These are phyloP conservation scores for Anolis sagrei DNA, from an alignment of 2,113 vertebrate species.

Conservation along the genomic window DNA sequence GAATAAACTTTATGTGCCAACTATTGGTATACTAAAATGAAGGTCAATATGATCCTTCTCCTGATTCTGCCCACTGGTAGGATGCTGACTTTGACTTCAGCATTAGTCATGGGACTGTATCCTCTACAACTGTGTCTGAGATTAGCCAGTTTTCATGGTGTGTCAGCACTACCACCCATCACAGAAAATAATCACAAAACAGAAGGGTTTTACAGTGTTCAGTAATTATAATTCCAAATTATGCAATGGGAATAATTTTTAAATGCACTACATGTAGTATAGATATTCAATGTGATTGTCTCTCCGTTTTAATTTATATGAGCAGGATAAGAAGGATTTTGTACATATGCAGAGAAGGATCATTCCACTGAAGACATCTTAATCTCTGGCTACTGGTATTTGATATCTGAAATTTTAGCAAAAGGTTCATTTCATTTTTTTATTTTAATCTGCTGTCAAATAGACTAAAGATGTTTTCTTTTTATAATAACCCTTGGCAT, in stretches of 20 bases:
- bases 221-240: background rate
- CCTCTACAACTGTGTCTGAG: no score
- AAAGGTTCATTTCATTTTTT: background rate
- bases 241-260: background rate
- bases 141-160: no score
- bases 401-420: background rate
- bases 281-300: background rate
- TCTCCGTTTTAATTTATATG: background rate
- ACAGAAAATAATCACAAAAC: background rate
- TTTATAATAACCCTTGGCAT: no score
- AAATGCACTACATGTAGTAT: background rate
- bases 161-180: background rate
- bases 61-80: no score
- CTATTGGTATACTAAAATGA: no score
- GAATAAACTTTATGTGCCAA: no score
- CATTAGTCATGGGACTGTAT: no score
- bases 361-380: background rate
- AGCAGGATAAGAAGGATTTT: background rate
- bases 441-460: no score
- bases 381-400: background rate
- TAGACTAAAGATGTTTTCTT: background rate
- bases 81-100: no score
- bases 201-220: background rate
- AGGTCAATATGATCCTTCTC: no score
- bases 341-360: background rate